Evolutionary conservation across 1,140 invertebrate species (phyloP), one percentile per base, ranked within the genome.

Genomic region (Tribolium castaneum): DNA sequence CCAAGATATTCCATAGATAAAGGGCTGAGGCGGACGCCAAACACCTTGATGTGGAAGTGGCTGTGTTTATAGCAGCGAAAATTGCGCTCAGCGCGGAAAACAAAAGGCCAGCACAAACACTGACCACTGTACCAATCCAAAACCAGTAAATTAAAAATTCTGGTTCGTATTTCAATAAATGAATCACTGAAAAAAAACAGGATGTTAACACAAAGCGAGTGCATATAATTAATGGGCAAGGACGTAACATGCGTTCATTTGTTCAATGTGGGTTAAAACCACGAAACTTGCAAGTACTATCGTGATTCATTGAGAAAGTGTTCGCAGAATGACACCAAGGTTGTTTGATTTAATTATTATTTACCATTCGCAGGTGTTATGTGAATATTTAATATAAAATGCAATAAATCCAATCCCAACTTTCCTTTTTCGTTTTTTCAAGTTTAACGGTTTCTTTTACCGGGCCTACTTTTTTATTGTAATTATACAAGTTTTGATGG

Each of bases 11-110:
- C 91, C 94, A 95, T 3, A 94, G 83, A 83, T 94, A 96, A 49
- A 96, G 89, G 12, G 94, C 94, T n/a, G 91, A 89, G n/a, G 94
- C 87, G 1, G 94, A 93, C 9, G 93, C 90, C 62, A 94, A 89
- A 72, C 92, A 91, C 80, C 92, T 90, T 71, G 92, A 90, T 6
- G 94, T 94, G 22, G 91, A 93, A 2, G 92, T 94, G 34, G 92
- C 91, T 2, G 94, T 93, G 83, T 96, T 96, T 54, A 95, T 90
- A 30, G 94, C 90, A n/a, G 93, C 91, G 84, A 95, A 93, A 19
- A 94, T 89, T 35, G 93, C 92, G 25, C 91, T 89, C 0, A 94
- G 84, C 14, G 92, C 88, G 7, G 92, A 91, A 83, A 93, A 92
- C 6, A 94, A 82, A 30, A 95, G 87, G 7, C 91, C 92, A 3